Base-by-base conservation (phyloP, 2,797 vertebrate species). In the Peromyscus aztecus region DNA sequence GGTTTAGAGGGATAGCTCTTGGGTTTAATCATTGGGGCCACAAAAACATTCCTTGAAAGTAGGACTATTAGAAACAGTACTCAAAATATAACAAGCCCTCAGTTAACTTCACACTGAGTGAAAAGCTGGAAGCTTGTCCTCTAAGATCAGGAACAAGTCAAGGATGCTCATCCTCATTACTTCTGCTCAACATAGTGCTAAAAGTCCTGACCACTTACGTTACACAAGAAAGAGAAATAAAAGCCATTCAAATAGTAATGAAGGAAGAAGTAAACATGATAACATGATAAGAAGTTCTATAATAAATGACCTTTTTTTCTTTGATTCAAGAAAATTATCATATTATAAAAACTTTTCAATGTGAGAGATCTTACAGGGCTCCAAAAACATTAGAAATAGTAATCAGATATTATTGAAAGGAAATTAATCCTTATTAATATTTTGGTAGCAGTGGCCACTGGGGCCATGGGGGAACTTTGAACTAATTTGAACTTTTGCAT, bases 401-500 rank as follows among this genome's bases (percentile, higher is more conserved):
- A 82, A 59, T 83, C 57, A 52, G 55, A n/a, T 86, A 57, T 49
- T 84, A 90, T 0, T 94, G 92, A 96, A 88, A 94, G 76, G 27
- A 89, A 91, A 89, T 84, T 29, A 80, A n/a, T 34, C 55, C 21
- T 55, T 92, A 16, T 37, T 81, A 63, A 92, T 80, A 82, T 94
- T 97, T 96, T 80, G 49, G 59, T 57, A 87, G 59, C 40, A 46
- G 31, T 49, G 86, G 71, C 95, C 93, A 92, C 95, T 90, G 89
- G 75, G 91, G 89, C 78, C 95, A 83, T 49, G 91, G 57, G 69
- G 86, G 83, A 97, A 61, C 91, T 75, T 19, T 19, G 43, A 90
- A 91, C 71, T 86, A 89, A 57, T 86, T 76, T 86, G 83, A 77
- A 71, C 75, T 80, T 93, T 24, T 43, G 6, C 85, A 49, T 8